These are phyloP conservation scores for Sus cebifrons DNA, from an alignment of 2,797 vertebrate genomes.

Conservation along the genomic window DNA sequence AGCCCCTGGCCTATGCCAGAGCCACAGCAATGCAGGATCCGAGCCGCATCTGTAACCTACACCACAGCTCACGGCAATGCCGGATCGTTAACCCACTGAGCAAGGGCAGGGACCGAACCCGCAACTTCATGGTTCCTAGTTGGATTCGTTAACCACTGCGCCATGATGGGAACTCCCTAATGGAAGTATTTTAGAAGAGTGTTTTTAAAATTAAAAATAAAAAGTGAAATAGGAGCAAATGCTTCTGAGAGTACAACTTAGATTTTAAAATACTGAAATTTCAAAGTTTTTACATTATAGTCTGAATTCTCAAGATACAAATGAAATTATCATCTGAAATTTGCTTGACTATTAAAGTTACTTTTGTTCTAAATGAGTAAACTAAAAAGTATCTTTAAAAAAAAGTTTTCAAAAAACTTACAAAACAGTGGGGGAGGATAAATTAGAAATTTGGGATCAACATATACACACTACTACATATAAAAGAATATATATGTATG, in stretches of 20 bases:
- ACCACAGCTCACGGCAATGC: no score
- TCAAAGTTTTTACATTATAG: background rate
- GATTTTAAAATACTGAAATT: conserved; percentile 40
- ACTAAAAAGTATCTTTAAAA: conserved; percentile 23
- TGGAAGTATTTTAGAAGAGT: background rate
- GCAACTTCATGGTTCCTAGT: no score
- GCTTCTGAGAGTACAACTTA: background rate
- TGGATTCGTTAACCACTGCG: no score
- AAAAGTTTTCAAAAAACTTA: conserved; percentile 36
- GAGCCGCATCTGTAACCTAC: no score
- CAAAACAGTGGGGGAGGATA: background rate
- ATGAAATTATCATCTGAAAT: conserved; percentile 3
- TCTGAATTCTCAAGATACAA: conserved; percentile 60
- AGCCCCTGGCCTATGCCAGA: no score
- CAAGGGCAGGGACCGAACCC: no score
- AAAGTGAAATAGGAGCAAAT: conserved; percentile 3
- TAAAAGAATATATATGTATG: no score
- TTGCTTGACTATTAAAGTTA: conserved; percentile 38
- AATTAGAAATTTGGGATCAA: no score
- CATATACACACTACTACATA: no score
- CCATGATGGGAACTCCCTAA: background rate
- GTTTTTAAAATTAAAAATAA: conserved; percentile 46
- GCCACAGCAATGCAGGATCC: no score
- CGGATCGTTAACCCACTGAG: no score
- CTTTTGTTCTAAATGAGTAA: conserved; percentile 33